A percentile compares a stretch with the other conserved stretches of the same genome.
These are phyloP conservation scores for Chorisops tibialis DNA, from an alignment of 2,888 invertebrate species.

Conservation along the genomic window DNA sequence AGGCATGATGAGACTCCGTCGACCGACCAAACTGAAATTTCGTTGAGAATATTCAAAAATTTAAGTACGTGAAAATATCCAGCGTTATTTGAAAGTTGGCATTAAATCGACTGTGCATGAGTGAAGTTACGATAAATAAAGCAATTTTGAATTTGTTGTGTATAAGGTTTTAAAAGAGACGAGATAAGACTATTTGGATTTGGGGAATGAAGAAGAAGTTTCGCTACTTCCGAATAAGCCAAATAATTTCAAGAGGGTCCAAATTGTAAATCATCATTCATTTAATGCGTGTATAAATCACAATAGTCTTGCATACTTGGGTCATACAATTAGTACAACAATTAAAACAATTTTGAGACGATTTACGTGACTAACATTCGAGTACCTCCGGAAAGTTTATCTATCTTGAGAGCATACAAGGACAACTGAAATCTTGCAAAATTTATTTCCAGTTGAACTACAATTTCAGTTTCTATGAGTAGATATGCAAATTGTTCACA, in stretches of 20 bases:
- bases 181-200: too few relatives aligned
- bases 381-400: background rate
- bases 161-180: background rate
- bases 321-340: background rate
- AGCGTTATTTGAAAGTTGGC: background rate
- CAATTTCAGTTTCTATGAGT: too few relatives aligned
- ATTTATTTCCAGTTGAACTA: too few relatives aligned
- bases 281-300: background rate
- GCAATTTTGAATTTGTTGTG: background rate
- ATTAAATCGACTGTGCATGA: conserved; percentile 19
- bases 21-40: background rate
- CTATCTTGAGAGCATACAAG: too few relatives aligned
- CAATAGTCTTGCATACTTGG: background rate
- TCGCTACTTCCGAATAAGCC: too few relatives aligned
- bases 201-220: too few relatives aligned
- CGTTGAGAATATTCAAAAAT: conserved; percentile 2
- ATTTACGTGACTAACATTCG: conserved; percentile 9
- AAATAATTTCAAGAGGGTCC: too few relatives aligned
- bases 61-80: background rate
- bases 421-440: too few relatives aligned
- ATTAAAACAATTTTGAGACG: conserved; percentile 9
- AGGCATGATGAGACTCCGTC: background rate
- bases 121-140: conserved; percentile 16
- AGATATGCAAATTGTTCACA: too few relatives aligned
- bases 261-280: background rate